phyloP scores from a whole-genome alignment of 1,140 invertebrate species.

The Stratiolaelaps scimitus region DNA sequence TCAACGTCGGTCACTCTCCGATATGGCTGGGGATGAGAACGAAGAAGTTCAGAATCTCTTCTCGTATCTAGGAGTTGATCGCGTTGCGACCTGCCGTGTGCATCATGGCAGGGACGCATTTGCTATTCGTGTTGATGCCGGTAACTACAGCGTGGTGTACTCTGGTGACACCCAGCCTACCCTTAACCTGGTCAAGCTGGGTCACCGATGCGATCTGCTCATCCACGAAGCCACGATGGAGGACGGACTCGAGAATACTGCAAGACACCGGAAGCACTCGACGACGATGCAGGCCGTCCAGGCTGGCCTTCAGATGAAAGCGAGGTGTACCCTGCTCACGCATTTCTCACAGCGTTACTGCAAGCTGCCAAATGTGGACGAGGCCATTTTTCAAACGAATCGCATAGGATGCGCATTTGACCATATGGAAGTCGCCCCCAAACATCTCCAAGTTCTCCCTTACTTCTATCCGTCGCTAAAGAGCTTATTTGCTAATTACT shows the following conservation, averaged over 20 bases:
- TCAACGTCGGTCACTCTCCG: neutral
- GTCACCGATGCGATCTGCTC: slow-evolving; percentile 64
- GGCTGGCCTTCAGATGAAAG: slow-evolving; percentile 64
- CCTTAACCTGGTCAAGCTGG: slow-evolving; percentile 42
- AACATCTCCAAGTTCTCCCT: slow-evolving; percentile 54
- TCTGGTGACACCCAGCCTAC: slow-evolving; percentile 43
- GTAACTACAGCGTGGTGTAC: slow-evolving; percentile 41
- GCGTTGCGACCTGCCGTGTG: slow-evolving; percentile 13
- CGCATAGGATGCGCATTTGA: slow-evolving; percentile 86
- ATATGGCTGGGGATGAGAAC: too few species aligned
- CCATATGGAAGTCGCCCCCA: slow-evolving; percentile 59
- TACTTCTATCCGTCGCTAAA: slow-evolving; percentile 59
- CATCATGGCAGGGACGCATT: slow-evolving; percentile 34
- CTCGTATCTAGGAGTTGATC: neutral
- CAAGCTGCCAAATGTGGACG: slow-evolving; percentile 54
- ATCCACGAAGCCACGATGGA: slow-evolving; percentile 98
- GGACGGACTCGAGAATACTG: slow-evolving; percentile 53
- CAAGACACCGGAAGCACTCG: slow-evolving; percentile 40
- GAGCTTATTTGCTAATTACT: slow-evolving; percentile 62
- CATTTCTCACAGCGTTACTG: slow-evolving; percentile 95
- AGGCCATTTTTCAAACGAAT: slow-evolving; percentile 43
- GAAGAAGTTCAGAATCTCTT: neutral
- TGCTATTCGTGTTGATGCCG: slow-evolving; percentile 32
- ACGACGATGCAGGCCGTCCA: slow-evolving; percentile 57
- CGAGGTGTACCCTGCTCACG: slow-evolving; percentile 71